Evolutionary conservation across 2,888 invertebrate genomes (phyloP).

Genomic region (Thecocarcelia acutangulata): DNA sequence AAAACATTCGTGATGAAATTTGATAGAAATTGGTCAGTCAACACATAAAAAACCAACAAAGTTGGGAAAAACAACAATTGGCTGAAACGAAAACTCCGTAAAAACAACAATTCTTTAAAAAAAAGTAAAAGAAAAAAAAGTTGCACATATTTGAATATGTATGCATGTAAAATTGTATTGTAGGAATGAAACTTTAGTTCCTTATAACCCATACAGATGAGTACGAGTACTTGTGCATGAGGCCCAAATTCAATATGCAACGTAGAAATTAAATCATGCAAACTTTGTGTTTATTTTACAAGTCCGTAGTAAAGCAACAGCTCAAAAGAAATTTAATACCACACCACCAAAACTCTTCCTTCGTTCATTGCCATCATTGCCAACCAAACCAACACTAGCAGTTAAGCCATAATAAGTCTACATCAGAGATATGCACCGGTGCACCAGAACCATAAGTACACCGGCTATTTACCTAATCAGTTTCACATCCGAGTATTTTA

Average conservation of each 20-base stretch:
- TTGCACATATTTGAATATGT: slow-evolving; percentile 1
- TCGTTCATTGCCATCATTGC: neutral
- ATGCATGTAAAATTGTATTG: neutral
- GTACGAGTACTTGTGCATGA: no score
- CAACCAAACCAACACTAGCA: neutral
- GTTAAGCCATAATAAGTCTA: neutral
- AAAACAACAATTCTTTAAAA: slow-evolving; percentile 54
- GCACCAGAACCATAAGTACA: no score
- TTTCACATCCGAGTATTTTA: no score
- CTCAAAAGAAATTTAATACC: slow-evolving; percentile 66
- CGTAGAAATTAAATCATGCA: slow-evolving; percentile 63
- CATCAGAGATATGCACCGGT: neutral
- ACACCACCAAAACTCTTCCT: slow-evolving; percentile 10
- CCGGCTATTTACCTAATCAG: no score
- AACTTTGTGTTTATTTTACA: slow-evolving; percentile 66
- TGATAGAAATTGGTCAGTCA: slow-evolving; percentile 72
- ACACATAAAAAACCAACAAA: slow-evolving; percentile 51
- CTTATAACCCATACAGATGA: slow-evolving; percentile 37
- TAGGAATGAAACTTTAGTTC: slow-evolving; percentile 7
- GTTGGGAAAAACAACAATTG: slow-evolving; percentile 13
- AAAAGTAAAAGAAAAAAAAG: neutral
- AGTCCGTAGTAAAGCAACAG: slow-evolving; percentile 46
- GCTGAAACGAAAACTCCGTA: slow-evolving; percentile 37
- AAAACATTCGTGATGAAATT: slow-evolving; percentile 71
- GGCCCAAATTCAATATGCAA: slow-evolving; percentile 13